Conservation (phyloP, 2,797 vertebrate genomes). For the Botia kubotai region DNA sequence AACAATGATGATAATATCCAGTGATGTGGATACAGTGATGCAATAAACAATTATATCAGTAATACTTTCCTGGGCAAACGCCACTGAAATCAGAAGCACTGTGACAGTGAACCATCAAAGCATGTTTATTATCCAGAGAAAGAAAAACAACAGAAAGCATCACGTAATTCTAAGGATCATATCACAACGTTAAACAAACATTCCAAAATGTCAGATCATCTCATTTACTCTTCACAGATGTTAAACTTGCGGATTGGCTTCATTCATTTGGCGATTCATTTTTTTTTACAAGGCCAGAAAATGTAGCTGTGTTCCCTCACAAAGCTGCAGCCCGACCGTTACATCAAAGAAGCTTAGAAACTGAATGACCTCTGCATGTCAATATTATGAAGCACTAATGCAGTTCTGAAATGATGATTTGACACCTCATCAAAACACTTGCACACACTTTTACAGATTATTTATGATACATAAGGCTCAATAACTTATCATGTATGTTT, state of each 20-base stretch:
- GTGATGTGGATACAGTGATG: too few relatives aligned
- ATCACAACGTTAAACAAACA: conserved; percentile 70
- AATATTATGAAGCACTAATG: conserved; percentile 31
- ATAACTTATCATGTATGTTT: conserved; percentile 26
- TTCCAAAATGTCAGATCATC: conserved; percentile 66
- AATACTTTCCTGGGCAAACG: not conserved
- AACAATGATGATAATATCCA: too few relatives aligned
- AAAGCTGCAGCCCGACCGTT: conserved; percentile 63
- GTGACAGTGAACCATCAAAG: conserved; percentile 63
- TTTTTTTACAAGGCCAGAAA: conserved; percentile 71
- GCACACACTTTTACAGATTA: conserved; percentile 24
- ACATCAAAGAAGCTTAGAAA: conserved; percentile 18
- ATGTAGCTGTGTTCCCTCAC: conserved; percentile 79
- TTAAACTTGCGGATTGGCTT: conserved; percentile 9
- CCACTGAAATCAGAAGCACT: not conserved
- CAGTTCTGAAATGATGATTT: conserved; percentile 13
- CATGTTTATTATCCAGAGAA: conserved; percentile 80
- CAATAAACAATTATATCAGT: not conserved
- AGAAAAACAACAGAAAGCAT: conserved; percentile 73
- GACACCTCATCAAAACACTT: conserved; percentile 28
- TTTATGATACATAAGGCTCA: conserved; percentile 37
- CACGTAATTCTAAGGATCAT: conserved; percentile 62
- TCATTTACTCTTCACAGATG: conserved; percentile 17
- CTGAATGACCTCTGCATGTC: not conserved
- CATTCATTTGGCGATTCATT: not conserved